Base-by-base conservation (phyloP, 2,888 invertebrate species). In the Cancer borealis region DNA sequence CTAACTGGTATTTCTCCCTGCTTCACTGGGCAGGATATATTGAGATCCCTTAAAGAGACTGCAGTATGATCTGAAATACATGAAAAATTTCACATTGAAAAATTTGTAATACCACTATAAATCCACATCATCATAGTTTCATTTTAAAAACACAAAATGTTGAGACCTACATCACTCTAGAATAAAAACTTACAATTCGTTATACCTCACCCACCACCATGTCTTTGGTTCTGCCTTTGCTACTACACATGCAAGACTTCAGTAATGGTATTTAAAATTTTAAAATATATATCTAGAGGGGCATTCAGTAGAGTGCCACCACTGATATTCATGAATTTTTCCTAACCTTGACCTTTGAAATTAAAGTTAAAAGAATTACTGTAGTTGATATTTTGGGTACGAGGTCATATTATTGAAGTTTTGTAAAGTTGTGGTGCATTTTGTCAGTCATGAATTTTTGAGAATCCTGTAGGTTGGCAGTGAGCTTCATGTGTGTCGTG, bases 21-120 rank as follows among this genome's bases (percentile, higher is more conserved):
- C 17, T 88, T 21, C 21, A 84, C 91, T 88, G 92, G 87, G 47
- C 94, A 94, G 3, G 84, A 60, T 30, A 94, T 88, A 39, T 92
- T 92, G 30, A 92, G 66, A 4, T 92, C 92, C 21, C 45, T 54
- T 39, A 94, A 46, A 90, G 66, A 66, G 60, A 88, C 39, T 10
- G 94, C 66, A 26, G 60, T n/a, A 26, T 54, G 90, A 30, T 47
- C 94, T 94, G 94, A 49, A 73, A 90, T 14, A n/a, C 21, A 49
- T 3, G 79, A 87, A 26, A 17, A 90, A 93, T 66, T 12, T 45
- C n/a, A 66, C 49, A 87, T n/a, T 26, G 45, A 3, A 73, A 73
- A 17, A 45, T 45, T 17, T 73, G 30, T 45, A n/a, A 17, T 30
- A 21, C 21, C 2, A 73, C 8, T 5, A 73, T 79, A 47, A 79